Evolutionary conservation across 2,797 vertebrate genomes (phyloP), one percentile per base, ranked within the genome.

Genomic region (Falco rusticolus): DNA sequence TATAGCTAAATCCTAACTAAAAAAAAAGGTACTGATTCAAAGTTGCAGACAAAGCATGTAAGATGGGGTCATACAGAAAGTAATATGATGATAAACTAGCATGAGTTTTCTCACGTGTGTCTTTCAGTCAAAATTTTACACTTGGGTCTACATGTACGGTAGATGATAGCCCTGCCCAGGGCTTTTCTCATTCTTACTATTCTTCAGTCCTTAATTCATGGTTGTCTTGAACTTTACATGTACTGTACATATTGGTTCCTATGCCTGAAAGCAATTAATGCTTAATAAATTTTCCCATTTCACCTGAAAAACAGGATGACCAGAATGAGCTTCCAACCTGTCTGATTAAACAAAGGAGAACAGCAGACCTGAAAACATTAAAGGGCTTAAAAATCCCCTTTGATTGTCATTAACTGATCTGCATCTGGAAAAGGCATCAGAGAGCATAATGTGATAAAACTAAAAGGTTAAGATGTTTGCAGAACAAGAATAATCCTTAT

Each of bases 351-450:
- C 75, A 94, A 94, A 96, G 93, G 97, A 98, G 96, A 98, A 97
- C 97, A 97, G 96, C 97, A 98, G 97, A 98, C 94, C 92, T 97
- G 88, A 93, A 83, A 61, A 75, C 56, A 74, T 86, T 64, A 85
- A 89, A 92, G 39, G 84, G 92, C 91, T 96, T 95, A 91, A 97
- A 97, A 97, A 78, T 83, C 69, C 41, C 92, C 91, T 93, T 66
- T 60, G 70, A 91, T 84, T 94, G 98, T 98, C 98, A 85, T 87
- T 93, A 98, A 98, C 97, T 97, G 97, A 97, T 97, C 96, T 93
- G 97, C 98, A 99, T 98, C 98, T 98, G 97, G 97, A 98, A 98
- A 98, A 98, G 97, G 97, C 98, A 99, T 98, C 97, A 98, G 97
- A 98, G 97, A 97, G 97, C 95, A 76, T 97, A 98, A 97, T 96